phyloP scores from a whole-genome alignment of 2,113 vertebrate genomes.

The Gallinago paraguaiae region DNA sequence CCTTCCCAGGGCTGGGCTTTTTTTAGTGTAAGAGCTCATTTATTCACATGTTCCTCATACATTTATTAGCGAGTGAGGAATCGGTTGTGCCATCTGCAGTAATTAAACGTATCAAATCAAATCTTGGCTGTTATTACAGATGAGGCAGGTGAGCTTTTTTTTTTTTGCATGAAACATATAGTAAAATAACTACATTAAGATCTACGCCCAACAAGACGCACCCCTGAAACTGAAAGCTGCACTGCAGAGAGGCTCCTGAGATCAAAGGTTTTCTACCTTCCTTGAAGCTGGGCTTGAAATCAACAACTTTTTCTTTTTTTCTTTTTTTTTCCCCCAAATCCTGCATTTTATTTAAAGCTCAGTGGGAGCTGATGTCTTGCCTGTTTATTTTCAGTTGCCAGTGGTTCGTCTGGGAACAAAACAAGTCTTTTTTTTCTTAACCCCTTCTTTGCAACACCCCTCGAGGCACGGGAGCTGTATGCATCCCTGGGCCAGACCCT shows the following conservation, averaged over 20 bases:
- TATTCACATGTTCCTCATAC: background rate
- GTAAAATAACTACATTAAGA: background rate
- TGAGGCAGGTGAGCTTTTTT: background rate
- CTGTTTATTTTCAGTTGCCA: constrained; percentile 20
- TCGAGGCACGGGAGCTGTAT: accelerated
- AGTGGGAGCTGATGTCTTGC: background rate
- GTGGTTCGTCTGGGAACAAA: constrained; percentile 31
- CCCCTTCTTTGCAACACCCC: background rate
- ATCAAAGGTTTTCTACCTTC: constrained; percentile 40
- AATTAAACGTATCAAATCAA: background rate
- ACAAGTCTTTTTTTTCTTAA: background rate
- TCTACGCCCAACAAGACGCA: background rate
- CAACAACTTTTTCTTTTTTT: background rate
- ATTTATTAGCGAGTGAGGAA: background rate
- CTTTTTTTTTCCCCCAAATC: background rate
- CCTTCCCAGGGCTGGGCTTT: background rate
- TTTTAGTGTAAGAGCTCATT: background rate
- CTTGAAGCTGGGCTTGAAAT: constrained; percentile 52
- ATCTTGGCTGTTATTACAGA: background rate
- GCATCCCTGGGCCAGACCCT: background rate
- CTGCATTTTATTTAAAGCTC: constrained; percentile 49
- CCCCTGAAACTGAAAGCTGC: background rate
- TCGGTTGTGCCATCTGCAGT: background rate
- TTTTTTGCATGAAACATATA: background rate
- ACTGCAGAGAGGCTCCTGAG: background rate